Conservation (phyloP, 2,888 invertebrate species). For the Sphinx pinastri region DNA sequence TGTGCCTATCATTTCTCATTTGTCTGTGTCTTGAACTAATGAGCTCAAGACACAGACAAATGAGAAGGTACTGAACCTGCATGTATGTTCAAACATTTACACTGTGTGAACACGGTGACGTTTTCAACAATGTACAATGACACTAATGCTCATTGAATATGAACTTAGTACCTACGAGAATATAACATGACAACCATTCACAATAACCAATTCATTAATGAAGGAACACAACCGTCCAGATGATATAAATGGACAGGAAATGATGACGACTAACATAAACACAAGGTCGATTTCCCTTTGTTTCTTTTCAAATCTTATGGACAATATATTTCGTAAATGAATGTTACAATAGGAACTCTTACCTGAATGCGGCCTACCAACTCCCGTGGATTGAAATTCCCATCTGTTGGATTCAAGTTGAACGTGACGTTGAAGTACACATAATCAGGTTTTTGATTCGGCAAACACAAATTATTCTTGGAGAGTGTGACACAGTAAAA, state of each 20-base stretch:
- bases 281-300: slow-evolving; percentile 29
- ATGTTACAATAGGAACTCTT: slow-evolving; percentile 38
- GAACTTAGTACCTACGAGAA: too few species aligned
- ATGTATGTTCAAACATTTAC: too few species aligned
- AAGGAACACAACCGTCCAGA: not conserved
- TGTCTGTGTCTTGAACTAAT: too few species aligned
- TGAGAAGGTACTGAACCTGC: too few species aligned
- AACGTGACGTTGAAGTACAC: slow-evolving; percentile 75
- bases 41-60: too few species aligned
- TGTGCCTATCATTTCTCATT: too few species aligned
- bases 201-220: not conserved
- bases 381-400: slow-evolving; percentile 70
- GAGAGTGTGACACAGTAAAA: slow-evolving; percentile 80
- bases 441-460: slow-evolving; percentile 67
- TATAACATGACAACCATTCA: not conserved
- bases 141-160: too few species aligned
- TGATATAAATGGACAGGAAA: slow-evolving; percentile 22
- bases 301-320: slow-evolving; percentile 22
- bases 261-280: slow-evolving; percentile 16
- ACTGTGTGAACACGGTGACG: too few species aligned
- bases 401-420: slow-evolving; percentile 73
- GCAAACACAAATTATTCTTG: slow-evolving; percentile 64
- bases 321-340: slow-evolving; percentile 8
- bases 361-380: slow-evolving; percentile 75
- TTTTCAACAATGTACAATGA: too few species aligned